phyloP scores from a whole-genome alignment of 1,140 invertebrate genomes.

The Sinonovacula constricta region DNA sequence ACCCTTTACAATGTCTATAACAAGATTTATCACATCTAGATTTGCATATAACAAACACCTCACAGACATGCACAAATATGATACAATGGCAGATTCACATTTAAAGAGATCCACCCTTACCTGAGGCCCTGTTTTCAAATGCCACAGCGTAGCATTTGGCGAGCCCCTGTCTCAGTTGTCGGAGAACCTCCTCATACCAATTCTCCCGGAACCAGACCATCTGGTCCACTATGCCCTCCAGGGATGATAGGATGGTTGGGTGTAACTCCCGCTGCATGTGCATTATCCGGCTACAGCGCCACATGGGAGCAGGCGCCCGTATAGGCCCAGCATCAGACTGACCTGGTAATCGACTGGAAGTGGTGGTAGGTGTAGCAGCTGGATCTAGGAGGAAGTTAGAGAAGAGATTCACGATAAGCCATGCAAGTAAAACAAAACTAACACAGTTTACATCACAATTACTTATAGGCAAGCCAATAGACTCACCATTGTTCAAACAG shows the following conservation, averaged over 20 bases:
- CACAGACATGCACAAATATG: no score
- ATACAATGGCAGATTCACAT: no score
- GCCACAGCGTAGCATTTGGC: slow-evolving; percentile 98
- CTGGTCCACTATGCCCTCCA: slow-evolving; percentile 97
- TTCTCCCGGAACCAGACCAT: slow-evolving; percentile 99
- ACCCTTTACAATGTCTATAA: no score
- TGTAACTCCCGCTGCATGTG: slow-evolving; percentile 96
- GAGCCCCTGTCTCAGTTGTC: slow-evolving; percentile 94
- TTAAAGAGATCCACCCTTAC: no score
- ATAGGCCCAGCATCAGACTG: slow-evolving; percentile 74
- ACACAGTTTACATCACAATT: no score
- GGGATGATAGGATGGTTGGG: slow-evolving; percentile 94
- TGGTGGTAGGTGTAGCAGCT: slow-evolving; percentile 18
- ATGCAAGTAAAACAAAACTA: no score
- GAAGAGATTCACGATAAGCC: no score
- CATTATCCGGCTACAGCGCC: slow-evolving; percentile 96
- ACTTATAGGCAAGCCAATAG: no score
- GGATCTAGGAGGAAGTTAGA: no score
- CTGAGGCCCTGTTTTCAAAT: slow-evolving; percentile 89
- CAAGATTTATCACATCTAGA: no score
- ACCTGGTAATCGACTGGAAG: not conserved
- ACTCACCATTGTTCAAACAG: no score
- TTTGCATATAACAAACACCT: no score
- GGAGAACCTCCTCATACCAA: slow-evolving; percentile 98
- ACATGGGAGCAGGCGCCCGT: slow-evolving; percentile 79